Conservation (phyloP, 2,797 vertebrate genomes). For the Gymnoscopelus microlampas region DNA sequence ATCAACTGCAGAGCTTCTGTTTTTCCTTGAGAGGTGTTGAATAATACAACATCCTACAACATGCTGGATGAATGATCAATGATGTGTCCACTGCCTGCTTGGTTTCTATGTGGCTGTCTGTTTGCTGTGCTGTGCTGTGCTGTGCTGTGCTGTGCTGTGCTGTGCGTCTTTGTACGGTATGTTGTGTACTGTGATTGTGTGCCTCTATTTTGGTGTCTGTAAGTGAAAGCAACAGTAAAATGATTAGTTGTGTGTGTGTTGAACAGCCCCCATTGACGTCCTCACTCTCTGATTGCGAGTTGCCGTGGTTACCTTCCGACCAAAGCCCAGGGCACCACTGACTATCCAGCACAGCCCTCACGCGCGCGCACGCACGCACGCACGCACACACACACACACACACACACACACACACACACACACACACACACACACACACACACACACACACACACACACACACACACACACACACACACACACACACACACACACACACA, state of each 20-base stretch:
- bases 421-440: constrained; percentile 20
- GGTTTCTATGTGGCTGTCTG: too few species aligned
- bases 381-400: constrained; percentile 1
- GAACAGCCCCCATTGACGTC: constrained; percentile 28
- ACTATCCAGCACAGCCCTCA: background rate
- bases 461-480: constrained; percentile 23
- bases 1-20: too few species aligned
- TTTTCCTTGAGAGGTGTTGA: too few species aligned
- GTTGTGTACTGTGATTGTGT: too few species aligned
- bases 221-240: too few species aligned
- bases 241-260: constrained; percentile 4
- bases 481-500: constrained; percentile 11
- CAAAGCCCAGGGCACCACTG: constrained; percentile 25
- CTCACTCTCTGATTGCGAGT: constrained; percentile 43
- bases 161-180: too few species aligned
- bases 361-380: constrained; percentile 19
- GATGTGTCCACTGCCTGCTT: too few species aligned
- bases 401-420: constrained; percentile 16
- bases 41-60: too few species aligned
- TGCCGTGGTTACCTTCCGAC: constrained; percentile 66
- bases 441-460: constrained; percentile 7
- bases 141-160: too few species aligned
- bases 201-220: too few species aligned
- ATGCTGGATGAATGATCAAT: too few species aligned
- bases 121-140: too few species aligned